Evolutionary conservation across 2,797 vertebrate species (phyloP), one percentile per base, ranked within the genome.

Genomic region (Acipenser transmontanus): DNA sequence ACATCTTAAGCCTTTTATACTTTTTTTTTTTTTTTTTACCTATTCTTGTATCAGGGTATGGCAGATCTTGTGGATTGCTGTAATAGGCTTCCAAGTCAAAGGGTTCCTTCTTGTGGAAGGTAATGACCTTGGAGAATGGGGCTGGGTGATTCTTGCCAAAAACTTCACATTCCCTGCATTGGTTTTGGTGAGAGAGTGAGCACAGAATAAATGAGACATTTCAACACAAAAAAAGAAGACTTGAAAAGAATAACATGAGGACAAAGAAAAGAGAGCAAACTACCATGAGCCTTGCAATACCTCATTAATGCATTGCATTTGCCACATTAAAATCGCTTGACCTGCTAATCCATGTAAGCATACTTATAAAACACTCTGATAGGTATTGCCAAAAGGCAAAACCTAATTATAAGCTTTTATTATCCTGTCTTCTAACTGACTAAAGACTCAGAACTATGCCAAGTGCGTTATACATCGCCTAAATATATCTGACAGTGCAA

Each of bases 101-200:
- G 71, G 89, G 86, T 65, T 91, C 88, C 72, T 89, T 91, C 78
- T 89, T 90, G 77, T 91, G 87, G 72, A 91, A 91, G 69, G 89
- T 91, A 69, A 91, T 90, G 64, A 91, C 84, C 83, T 91, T 91
- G 47, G 89, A 89, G 77, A 91, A 91, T 8, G 89, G 89, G 70
- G 87, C 84, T 75, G 89, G 83, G 59, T 91, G 89, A 60, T 86
- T 90, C 76, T 85, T 90, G 75, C 70, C 82, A 79, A 91, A 91
- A 64, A 91, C 89, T 82, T 91, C 89, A 71, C 89, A 91, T 68
- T 91, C 88, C 70, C 89, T 91, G 66, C 20, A 79, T 34, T 61
- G 7, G 34, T 34, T 34, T 34, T 34, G 34, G 34, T 34, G 34
- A 34, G 34, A 34, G 34, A 34, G 34, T 34, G 4, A 34, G 34